Base-by-base conservation (phyloP, 2,888 invertebrate species). In the Dryocosmus kuriphilus region DNA sequence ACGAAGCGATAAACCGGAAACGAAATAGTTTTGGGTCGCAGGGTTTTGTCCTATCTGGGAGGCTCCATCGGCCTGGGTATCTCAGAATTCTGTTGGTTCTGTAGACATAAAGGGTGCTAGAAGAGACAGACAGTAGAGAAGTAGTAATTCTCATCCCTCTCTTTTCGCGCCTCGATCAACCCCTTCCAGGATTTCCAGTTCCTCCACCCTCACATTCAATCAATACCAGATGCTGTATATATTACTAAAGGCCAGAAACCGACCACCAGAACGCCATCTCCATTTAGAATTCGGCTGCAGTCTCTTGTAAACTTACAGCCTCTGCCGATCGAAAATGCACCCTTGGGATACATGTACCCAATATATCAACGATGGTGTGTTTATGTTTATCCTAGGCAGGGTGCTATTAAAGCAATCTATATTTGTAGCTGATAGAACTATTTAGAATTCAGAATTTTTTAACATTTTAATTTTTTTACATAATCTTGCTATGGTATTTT, bases 221-320 rank as follows among this genome's bases (percentile, higher is more conserved):
- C 67, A 67, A 67, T 67, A 67, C 41, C 41, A 41, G 67, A 67
- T 67, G 67, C 67, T 67, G 46, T 46, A 67, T 46, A 67, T 22
- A 41, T 16, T 19, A 67, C 67, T 22, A 46, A 67, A 27, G 46
- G 22, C 27, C 67, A 67, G 67, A 46, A 67, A 27, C 19, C 65
- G 38, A 41, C 65, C 41, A 16, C 1, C 9, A 67, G 41, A 30
- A 46, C 55, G 55, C 67, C 67, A 67, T 46, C 67, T 46, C 41
- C 19, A 46, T 67, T 67, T 30, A 19, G n/a, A 16, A 41, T 46
- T 7, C 22, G 19, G n/a, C 8, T 67, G 41, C 67, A 67, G 24
- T 67, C 67, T 24, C 41, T 46, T 41, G 67, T 46, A 67, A 67
- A 67, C 67, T 67, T 67, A 67, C 65, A 67, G 11, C 46, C 41